Evolutionary conservation across 2,888 invertebrate species (phyloP).

Genomic region (Andrena haemorrhoa): DNA sequence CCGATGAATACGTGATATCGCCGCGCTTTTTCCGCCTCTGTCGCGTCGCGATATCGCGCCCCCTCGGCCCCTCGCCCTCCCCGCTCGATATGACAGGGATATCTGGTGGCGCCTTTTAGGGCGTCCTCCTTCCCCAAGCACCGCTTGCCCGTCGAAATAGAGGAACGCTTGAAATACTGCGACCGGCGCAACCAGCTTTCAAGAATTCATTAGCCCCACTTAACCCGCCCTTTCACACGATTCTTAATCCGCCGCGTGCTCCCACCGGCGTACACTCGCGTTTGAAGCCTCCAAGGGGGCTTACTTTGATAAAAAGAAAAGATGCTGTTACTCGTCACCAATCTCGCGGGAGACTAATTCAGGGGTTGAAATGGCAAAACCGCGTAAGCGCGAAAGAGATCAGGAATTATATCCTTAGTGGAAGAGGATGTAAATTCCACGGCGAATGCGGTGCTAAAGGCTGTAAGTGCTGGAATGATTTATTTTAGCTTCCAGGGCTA

Average conservation of each 20-base stretch:
- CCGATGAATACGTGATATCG: constrained; percentile 70
- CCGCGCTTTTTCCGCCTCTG: constrained; percentile 37
- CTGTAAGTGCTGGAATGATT: too few species aligned
- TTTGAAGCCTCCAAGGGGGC: background rate
- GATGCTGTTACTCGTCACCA: background rate
- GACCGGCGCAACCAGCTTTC: constrained; percentile 11
- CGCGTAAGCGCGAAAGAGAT: too few species aligned
- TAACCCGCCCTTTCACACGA: constrained; percentile 40
- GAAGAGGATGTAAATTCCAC: too few species aligned
- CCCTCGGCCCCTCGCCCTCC: background rate
- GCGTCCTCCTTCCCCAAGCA: background rate
- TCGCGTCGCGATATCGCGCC: constrained; percentile 37
- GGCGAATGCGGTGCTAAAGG: too few species aligned
- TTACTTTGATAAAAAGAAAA: constrained; percentile 12
- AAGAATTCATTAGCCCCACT: constrained; percentile 51
- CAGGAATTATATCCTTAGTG: too few species aligned
- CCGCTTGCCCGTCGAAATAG: background rate
- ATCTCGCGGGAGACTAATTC: background rate
- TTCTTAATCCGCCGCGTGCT: constrained; percentile 43
- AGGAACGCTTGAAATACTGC: constrained; percentile 18
- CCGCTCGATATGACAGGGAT: constrained; percentile 12
- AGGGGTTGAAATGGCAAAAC: background rate
- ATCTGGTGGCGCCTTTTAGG: constrained; percentile 18
- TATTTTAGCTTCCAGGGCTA: too few species aligned
- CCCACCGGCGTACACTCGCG: background rate